Evolutionary conservation across 2,797 vertebrate genomes (phyloP), one percentile per base, ranked within the genome.

Genomic region (Oreonectes daqikongensis): DNA sequence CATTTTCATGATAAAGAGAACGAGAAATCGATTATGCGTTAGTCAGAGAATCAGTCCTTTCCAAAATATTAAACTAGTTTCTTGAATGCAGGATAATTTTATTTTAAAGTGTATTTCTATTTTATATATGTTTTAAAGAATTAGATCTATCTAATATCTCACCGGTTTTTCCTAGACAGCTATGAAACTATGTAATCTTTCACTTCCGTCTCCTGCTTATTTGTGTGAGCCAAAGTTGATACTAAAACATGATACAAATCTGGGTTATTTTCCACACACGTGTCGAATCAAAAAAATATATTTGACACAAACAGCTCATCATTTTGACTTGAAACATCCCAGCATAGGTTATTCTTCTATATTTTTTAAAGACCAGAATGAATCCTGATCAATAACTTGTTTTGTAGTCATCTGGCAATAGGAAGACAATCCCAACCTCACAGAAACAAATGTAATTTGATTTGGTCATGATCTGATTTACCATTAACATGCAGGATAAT

Each of bases 1-100:
- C 78, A 79, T 82, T 81, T 83, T 61, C 50, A 50, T 72, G 46
- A 75, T 84, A 52, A 74, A 78, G 73, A 40, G 69, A 81, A 59
- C 22, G 78, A 82, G 79, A 40, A 84, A 83, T 84, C 26, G 52
- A 85, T 86, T 72, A 65, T 69, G 44, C 60, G 72, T 50, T 18
- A 71, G 48, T 11, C 69, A 24, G 53, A 20, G 35, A 46, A 59
- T 17, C 24, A 57, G 60, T 65, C 32, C 35, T 55, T 79, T 60
- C 5, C 44, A 38, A 42, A 17, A 32, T 11, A 9, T 50, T 38
- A 75, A 70, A 50, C 20, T 66, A 20, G 15, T 66, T 44, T 18
- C 15, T 66, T 30, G 2, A 30, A 46, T 15, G 40, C 24, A 44
- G 53, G 18, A 3, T 6, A 71, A 9, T 59, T 44, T 59, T 30